A percentile compares a stretch with the other conserved stretches of the same genome.
Evolutionary conservation across 2,888 invertebrate species (phyloP).

Genomic region (Nemoura dubitans): DNA sequence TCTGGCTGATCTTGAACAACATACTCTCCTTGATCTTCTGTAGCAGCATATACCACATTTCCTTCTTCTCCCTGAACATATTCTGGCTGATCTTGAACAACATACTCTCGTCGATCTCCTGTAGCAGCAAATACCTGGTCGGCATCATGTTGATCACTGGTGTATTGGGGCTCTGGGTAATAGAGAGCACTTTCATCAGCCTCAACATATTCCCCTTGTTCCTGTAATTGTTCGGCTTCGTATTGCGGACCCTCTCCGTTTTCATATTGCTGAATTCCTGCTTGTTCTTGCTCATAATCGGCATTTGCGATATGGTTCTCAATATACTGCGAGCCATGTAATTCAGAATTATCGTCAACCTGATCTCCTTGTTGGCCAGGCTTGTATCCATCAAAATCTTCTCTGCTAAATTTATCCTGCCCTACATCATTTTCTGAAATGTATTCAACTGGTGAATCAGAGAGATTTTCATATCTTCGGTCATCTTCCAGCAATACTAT

Average conservation of each 20-base stretch:
- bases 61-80: conserved; percentile 28
- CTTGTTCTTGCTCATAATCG: neutral
- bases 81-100: conserved; percentile 28
- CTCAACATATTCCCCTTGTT: neutral
- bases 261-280: neutral
- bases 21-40: conserved; percentile 4
- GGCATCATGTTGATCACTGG: conserved; percentile 1
- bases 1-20: neutral
- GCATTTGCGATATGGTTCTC: neutral
- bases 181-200: conserved; percentile 3
- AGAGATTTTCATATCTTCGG: neutral
- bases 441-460: neutral
- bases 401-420: neutral
- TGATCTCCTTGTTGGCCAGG: neutral
- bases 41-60: neutral
- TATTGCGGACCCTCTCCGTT: neutral
- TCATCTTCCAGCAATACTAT: neutral
- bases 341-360: neutral
- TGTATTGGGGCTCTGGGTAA: neutral
- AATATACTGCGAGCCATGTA: neutral
- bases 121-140: neutral
- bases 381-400: neutral
- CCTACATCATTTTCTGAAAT: neutral
- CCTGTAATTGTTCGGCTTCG: neutral
- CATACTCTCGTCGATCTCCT: neutral